These are phyloP conservation scores for Drosophila aff. DNA, from an alignment of 1,140 invertebrate species.

Conservation along the genomic window DNA sequence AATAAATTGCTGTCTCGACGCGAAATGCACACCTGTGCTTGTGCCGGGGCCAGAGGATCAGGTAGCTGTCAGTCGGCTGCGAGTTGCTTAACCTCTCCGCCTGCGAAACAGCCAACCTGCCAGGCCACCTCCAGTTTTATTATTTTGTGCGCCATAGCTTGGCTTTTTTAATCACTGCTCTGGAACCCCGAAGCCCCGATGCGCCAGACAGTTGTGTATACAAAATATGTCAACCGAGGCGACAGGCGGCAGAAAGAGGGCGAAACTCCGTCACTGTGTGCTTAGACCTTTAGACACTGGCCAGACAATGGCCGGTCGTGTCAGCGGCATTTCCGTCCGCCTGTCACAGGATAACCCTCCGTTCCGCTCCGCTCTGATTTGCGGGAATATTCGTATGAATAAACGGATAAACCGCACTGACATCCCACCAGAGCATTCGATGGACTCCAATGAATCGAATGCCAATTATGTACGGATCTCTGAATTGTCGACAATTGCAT, in stretches of 20 bases:
- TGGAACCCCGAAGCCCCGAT: constrained; percentile 10
- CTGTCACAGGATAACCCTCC: constrained; percentile 27
- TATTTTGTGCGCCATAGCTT: constrained; percentile 37
- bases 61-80: constrained; percentile 42
- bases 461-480: constrained; percentile 57
- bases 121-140: constrained; percentile 27
- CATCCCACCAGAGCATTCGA: constrained; percentile 37
- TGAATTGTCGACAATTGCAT: constrained; percentile 68
- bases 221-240: constrained; percentile 62
- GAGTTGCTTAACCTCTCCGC: constrained; percentile 60
- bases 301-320: constrained; percentile 61
- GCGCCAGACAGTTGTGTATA: constrained; percentile 52
- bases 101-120: constrained; percentile 3
- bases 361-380: constrained; percentile 16
- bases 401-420: constrained; percentile 34
- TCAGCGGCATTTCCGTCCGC: constrained; percentile 48
- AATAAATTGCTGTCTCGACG: constrained; percentile 55
- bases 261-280: constrained; percentile 44
- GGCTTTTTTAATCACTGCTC: constrained; percentile 58
- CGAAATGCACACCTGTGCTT: constrained; percentile 47
- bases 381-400: constrained; percentile 17
- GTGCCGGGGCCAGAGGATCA: constrained; percentile 22
- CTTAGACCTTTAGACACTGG: constrained; percentile 62
- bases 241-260: constrained; percentile 39
- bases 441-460: constrained; percentile 29